A percentile compares a stretch with the other conserved stretches of the same genome.
phyloP scores from a whole-genome alignment of 2,113 vertebrate genomes.

The Edolisoma coerulescens region DNA sequence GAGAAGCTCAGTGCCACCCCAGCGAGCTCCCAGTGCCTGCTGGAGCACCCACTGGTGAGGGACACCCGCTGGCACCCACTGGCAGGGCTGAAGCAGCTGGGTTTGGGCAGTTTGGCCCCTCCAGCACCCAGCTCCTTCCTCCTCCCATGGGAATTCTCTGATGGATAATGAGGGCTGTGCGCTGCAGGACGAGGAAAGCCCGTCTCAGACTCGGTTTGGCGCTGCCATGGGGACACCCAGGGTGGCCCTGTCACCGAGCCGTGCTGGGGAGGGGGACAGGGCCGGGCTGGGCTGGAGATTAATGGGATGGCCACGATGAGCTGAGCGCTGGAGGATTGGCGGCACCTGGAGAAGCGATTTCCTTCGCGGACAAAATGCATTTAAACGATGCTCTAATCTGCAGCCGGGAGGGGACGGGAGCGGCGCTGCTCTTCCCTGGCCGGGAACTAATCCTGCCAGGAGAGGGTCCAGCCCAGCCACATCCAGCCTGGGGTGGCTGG shows the following conservation, averaged over 20 bases:
- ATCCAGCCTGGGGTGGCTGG: background rate
- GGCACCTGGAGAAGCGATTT: background rate
- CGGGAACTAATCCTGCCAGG: background rate
- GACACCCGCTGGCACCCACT: fast-evolving
- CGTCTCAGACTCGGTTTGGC: background rate
- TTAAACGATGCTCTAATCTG: slow-evolving; percentile 1
- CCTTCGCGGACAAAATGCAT: background rate
- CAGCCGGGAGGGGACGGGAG: background rate
- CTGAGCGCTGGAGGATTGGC: background rate
- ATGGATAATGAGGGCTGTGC: fast-evolving
- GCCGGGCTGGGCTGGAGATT: background rate
- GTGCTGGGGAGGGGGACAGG: background rate
- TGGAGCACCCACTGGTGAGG: background rate
- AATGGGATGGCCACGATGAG: background rate
- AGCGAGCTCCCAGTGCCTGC: fast-evolving
- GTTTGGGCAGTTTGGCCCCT: fast-evolving
- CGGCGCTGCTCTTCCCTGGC: background rate
- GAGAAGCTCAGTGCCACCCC: background rate
- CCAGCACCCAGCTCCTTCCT: background rate
- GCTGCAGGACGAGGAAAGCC: fast-evolving
- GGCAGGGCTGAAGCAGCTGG: no score
- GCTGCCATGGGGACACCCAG: fast-evolving
- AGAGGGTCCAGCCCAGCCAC: background rate
- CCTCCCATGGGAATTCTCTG: background rate
- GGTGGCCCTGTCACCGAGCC: background rate